A percentile compares a stretch with the other conserved stretches of the same genome.
These are phyloP conservation scores for Neuroterus valhalla DNA, from an alignment of 1,140 invertebrate species.

Conservation along the genomic window DNA sequence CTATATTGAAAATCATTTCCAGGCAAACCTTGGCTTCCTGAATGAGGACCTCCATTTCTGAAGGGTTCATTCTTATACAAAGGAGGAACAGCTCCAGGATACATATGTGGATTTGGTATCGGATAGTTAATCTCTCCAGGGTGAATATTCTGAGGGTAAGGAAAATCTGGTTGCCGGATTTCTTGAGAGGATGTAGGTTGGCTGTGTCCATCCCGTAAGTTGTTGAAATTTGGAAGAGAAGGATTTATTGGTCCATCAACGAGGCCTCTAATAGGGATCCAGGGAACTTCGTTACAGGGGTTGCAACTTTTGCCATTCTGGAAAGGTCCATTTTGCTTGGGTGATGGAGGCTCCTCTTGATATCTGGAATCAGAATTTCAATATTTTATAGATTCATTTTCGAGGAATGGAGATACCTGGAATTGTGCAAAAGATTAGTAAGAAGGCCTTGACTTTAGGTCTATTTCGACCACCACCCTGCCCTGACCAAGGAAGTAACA, in stretches of 20 bases:
- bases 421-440: too few relatives aligned
- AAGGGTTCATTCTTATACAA: slow-evolving; percentile 46
- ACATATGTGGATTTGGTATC: slow-evolving; percentile 52
- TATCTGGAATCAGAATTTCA: not conserved
- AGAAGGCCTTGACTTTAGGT: too few relatives aligned
- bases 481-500: too few relatives aligned
- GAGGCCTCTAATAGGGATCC: slow-evolving; percentile 79
- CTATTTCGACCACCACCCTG: too few relatives aligned
- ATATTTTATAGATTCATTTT: not conserved
- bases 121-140: slow-evolving; percentile 17
- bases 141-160: slow-evolving; percentile 32
- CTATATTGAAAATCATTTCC: not conserved
- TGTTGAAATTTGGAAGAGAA: slow-evolving; percentile 28
- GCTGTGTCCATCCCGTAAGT: slow-evolving; percentile 1
- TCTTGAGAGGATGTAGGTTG: slow-evolving; percentile 36
- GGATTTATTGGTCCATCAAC: slow-evolving; percentile 22
- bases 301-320: slow-evolving; percentile 77
- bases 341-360: not conserved
- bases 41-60: not conserved
- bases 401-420: too few relatives aligned
- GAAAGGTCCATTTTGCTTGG: not conserved
- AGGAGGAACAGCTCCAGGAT: slow-evolving; percentile 58
- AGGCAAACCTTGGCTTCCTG: not conserved
- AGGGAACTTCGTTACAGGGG: slow-evolving; percentile 85
- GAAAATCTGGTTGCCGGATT: slow-evolving; percentile 34